A percentile compares a stretch with the other conserved stretches of the same genome.
Evolutionary conservation across 2,797 vertebrate species (phyloP).

Genomic region (Protosalanx chinensis): DNA sequence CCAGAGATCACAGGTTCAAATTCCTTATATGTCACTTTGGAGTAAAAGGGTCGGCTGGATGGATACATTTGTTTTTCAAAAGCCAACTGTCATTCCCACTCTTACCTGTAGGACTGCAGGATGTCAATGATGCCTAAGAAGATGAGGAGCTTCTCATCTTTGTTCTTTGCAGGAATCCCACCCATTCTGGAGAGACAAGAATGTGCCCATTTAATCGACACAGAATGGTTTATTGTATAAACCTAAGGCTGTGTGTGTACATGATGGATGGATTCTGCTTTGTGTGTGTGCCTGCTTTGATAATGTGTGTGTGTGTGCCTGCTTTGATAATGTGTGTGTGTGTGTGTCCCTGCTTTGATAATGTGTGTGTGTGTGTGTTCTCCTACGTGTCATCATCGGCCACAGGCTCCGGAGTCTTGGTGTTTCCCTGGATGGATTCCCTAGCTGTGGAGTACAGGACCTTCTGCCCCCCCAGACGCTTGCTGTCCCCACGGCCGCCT

Average conservation of each 20-base stretch:
- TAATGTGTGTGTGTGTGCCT: background rate
- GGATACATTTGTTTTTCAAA: too few species aligned
- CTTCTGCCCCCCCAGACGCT: slow-evolving; percentile 79
- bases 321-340: background rate
- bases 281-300: background rate
- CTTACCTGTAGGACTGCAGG: slow-evolving; percentile 91
- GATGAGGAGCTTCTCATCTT: slow-evolving; percentile 87
- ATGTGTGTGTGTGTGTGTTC: background rate
- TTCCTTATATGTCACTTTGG: too few species aligned
- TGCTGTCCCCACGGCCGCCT: slow-evolving; percentile 76
- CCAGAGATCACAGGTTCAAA: too few species aligned
- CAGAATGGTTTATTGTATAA: background rate
- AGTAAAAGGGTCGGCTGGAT: background rate
- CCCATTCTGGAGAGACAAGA: slow-evolving; percentile 79
- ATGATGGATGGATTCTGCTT: too few species aligned
- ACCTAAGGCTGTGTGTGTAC: too few species aligned
- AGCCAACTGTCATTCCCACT: background rate
- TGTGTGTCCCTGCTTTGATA: background rate
- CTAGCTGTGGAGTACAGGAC: slow-evolving; percentile 95
- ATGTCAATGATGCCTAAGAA: slow-evolving; percentile 97
- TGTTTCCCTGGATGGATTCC: slow-evolving; percentile 91
- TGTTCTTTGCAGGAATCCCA: slow-evolving; percentile 94
- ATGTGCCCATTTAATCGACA: background rate
- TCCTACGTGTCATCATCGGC: slow-evolving; percentile 85
- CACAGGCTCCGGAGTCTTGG: slow-evolving; percentile 77